Evolutionary conservation across 2,888 invertebrate genomes (phyloP).

Genomic region (Hololepta plana): DNA sequence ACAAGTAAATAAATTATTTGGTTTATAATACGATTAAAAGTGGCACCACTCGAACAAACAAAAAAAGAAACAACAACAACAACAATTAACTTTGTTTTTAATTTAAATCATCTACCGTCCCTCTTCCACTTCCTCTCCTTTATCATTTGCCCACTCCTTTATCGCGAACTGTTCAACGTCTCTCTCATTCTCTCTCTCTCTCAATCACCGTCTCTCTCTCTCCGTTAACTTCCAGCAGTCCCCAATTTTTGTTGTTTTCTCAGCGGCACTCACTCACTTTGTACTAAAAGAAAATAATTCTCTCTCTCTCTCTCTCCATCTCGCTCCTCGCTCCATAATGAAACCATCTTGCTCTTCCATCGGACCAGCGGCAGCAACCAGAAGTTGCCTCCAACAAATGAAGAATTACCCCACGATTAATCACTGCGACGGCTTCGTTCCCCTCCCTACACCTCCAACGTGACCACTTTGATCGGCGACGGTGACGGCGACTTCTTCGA

Average conservation of each 20-base stretch:
- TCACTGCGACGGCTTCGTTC: constrained; percentile 9
- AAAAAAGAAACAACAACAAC: too few species aligned
- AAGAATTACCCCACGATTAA: not conserved
- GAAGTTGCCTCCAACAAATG: not conserved
- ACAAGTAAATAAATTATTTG: constrained; percentile 30
- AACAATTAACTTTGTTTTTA: too few species aligned
- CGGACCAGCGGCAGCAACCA: constrained; percentile 9
- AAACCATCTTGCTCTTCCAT: constrained; percentile 2
- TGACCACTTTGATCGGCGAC: constrained; percentile 37
- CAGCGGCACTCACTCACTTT: too few species aligned
- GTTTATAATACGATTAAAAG: constrained; percentile 29
- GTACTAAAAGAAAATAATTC: constrained; percentile 7
- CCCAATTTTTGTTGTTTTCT: too few species aligned
- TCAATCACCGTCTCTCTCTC: too few species aligned
- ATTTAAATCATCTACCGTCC: too few species aligned
- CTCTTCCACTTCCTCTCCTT: too few species aligned
- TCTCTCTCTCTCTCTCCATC: constrained; percentile 7
- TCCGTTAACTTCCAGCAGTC: too few species aligned
- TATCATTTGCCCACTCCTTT: too few species aligned
- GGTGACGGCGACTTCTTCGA: constrained; percentile 71
- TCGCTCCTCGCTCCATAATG: too few species aligned
- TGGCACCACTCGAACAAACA: too few species aligned
- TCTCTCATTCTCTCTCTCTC: constrained; percentile 10
- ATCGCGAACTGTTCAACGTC: too few species aligned
- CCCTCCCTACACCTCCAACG: constrained; percentile 27